phyloP scores from a whole-genome alignment of 1,140 invertebrate genomes.

The Aricia agestis region DNA sequence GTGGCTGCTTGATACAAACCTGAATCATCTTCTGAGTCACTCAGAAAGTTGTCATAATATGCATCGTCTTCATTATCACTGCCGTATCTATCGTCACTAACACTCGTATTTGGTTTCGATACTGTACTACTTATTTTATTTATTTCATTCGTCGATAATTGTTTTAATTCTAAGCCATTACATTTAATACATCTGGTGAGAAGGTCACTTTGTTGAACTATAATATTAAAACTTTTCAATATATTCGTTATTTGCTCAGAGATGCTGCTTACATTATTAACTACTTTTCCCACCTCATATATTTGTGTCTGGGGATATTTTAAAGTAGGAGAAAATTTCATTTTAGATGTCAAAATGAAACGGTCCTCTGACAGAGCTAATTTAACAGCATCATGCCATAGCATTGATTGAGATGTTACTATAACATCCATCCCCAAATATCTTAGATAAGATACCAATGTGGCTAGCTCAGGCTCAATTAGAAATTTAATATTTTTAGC shows the following conservation, averaged over 20 bases:
- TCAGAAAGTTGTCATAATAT: slow-evolving; percentile 54
- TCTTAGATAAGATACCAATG: slow-evolving; percentile 51
- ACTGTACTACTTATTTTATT: slow-evolving; percentile 39
- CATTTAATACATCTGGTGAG: slow-evolving; percentile 57
- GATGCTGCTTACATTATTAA: slow-evolving; percentile 24
- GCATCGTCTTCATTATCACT: slow-evolving; percentile 45
- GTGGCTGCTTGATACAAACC: slow-evolving; percentile 28
- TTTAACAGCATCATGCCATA: slow-evolving; percentile 62
- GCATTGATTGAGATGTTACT: slow-evolving; percentile 39
- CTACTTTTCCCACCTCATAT: slow-evolving; percentile 46
- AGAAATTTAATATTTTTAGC: slow-evolving; percentile 51
- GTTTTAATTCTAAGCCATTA: slow-evolving; percentile 47
- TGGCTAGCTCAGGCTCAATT: slow-evolving; percentile 45
- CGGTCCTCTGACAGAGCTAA: slow-evolving; percentile 55
- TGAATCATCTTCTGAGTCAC: slow-evolving; percentile 65
- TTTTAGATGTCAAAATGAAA: slow-evolving; percentile 48
- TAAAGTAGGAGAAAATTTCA: slow-evolving; percentile 46
- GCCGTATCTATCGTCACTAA: slow-evolving; percentile 30
- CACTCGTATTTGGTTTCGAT: slow-evolving; percentile 26
- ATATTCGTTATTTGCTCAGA: slow-evolving; percentile 52
- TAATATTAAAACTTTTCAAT: slow-evolving; percentile 47
- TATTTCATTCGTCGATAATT: slow-evolving; percentile 43
- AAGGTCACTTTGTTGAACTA: slow-evolving; percentile 44
- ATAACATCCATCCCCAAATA: slow-evolving; percentile 61
- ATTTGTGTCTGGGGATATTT: slow-evolving; percentile 58